Conservation (phyloP, 1,140 invertebrate species). For the Mercenaria mercenaria region DNA sequence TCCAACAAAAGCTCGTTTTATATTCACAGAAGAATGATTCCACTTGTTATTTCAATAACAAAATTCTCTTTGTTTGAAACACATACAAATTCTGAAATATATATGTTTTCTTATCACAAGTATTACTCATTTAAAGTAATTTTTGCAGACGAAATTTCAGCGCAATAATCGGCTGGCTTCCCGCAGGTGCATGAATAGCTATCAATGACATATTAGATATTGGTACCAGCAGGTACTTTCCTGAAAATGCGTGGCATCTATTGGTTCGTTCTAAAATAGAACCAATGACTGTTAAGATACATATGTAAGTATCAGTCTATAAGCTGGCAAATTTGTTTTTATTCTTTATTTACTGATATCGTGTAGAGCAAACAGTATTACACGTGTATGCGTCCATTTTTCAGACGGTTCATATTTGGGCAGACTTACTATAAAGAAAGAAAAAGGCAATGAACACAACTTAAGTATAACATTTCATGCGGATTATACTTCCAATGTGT, state of each 20-base stretch:
- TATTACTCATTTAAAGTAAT: neutral
- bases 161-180: neutral
- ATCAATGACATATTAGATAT: neutral
- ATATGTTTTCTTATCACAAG: constrained; percentile 2
- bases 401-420: too few species aligned
- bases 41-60: neutral
- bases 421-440: too few species aligned
- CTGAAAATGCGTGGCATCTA: neutral
- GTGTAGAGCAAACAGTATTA: too few species aligned
- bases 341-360: too few species aligned
- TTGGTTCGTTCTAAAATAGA: too few species aligned
- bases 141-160: constrained; percentile 8
- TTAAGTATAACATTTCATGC: too few species aligned
- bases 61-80: neutral
- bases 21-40: neutral
- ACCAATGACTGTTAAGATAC: neutral
- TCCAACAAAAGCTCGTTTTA: too few species aligned
- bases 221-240: neutral
- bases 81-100: neutral
- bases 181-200: neutral
- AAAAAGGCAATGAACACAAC: too few species aligned
- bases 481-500: too few species aligned
- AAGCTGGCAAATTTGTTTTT: neutral
- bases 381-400: too few species aligned
- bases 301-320: neutral